A percentile compares a stretch with the other conserved stretches of the same genome.
Evolutionary conservation across 2,888 invertebrate species (phyloP).

Genomic region (Dolichopus griseipennis): DNA sequence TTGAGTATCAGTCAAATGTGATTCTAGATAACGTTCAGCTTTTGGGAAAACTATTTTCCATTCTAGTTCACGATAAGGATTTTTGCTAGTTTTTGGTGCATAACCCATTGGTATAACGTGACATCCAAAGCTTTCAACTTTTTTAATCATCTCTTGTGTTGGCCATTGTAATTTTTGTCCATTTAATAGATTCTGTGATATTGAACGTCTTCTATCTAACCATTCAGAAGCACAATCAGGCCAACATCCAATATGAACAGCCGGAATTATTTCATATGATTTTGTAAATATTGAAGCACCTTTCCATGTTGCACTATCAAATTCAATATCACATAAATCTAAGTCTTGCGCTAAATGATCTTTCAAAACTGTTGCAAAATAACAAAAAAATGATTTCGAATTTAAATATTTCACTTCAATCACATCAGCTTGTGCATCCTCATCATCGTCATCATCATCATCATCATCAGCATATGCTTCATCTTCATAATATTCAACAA

Average conservation of each 20-base stretch:
- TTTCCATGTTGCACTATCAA: constrained; percentile 51
- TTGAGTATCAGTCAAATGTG: constrained; percentile 61
- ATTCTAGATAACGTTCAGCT: constrained; percentile 66
- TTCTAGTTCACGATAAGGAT: constrained; percentile 57
- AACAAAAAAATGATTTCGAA: constrained; percentile 58
- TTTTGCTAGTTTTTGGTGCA: constrained; percentile 52
- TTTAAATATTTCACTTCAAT: constrained; percentile 45
- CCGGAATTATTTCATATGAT: constrained; percentile 60
- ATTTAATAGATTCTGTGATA: constrained; percentile 49
- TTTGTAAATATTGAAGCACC: constrained; percentile 60
- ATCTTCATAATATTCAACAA: constrained; percentile 31
- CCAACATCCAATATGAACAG: constrained; percentile 56
- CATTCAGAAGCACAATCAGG: constrained; percentile 63
- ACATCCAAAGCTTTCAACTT: constrained; percentile 58
- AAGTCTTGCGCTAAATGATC: constrained; percentile 51
- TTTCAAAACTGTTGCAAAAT: constrained; percentile 56
- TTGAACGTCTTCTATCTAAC: constrained; percentile 51
- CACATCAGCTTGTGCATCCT: constrained; percentile 16
- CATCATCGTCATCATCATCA: constrained; percentile 23
- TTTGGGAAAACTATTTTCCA: constrained; percentile 73
- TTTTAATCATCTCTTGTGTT: constrained; percentile 54
- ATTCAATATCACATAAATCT: constrained; percentile 48
- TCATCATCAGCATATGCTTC: constrained; percentile 25
- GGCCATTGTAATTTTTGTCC: constrained; percentile 61
- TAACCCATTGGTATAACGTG: constrained; percentile 63